These are phyloP conservation scores for Cataglyphis albicans DNA, from an alignment of 2,888 invertebrate species.

Conservation along the genomic window DNA sequence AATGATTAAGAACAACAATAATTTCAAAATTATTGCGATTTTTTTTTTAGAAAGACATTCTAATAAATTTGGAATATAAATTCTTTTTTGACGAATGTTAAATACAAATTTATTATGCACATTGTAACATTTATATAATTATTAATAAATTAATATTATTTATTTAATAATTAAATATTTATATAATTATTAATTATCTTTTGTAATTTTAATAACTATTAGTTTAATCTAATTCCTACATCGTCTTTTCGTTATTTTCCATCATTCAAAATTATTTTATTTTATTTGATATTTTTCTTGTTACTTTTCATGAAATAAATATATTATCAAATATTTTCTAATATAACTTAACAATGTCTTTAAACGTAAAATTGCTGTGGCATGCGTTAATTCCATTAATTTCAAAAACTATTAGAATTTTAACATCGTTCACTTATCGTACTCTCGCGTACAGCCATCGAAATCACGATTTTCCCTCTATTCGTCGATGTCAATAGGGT, in stretches of 20 bases:
- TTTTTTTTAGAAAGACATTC: neutral
- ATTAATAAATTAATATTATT: neutral
- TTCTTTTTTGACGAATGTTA: neutral
- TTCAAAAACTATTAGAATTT: slow-evolving; percentile 13
- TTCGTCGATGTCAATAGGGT: slow-evolving; percentile 18
- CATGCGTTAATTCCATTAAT: neutral
- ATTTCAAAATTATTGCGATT: neutral
- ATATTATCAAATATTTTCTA: neutral
- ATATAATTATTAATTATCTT: neutral
- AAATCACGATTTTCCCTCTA: slow-evolving; percentile 29
- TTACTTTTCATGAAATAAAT: neutral
- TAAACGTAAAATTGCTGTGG: neutral
- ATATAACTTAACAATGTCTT: neutral
- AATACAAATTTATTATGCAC: neutral
- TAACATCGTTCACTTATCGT: slow-evolving; percentile 18
- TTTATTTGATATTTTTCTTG: neutral
- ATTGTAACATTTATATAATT: neutral
- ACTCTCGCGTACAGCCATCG: neutral
- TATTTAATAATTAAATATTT: neutral
- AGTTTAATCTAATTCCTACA: neutral
- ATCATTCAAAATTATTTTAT: neutral
- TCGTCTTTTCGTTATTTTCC: neutral
- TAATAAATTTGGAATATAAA: slow-evolving; percentile 21
- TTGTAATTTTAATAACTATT: neutral
- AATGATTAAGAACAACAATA: too few relatives aligned